Conservation (phyloP, 2,888 invertebrate genomes). For the Trileptium ribeirensis region DNA sequence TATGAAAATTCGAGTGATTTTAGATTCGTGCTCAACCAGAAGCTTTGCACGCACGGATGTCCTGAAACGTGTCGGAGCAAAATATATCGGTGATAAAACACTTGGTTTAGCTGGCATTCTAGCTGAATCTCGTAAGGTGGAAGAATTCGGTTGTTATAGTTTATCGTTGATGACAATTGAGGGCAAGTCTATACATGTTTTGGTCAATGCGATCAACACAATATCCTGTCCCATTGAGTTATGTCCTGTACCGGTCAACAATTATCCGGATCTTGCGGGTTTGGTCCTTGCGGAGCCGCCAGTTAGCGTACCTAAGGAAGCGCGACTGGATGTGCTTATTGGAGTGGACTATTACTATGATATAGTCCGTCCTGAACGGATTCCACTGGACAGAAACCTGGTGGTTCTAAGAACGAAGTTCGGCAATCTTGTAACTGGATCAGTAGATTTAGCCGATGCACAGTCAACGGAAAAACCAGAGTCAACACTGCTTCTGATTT, state of each 20-base stretch:
- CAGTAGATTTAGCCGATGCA: not conserved
- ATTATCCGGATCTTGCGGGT: not conserved
- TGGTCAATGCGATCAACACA: not conserved
- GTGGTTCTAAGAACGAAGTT: not conserved
- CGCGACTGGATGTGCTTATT: not conserved
- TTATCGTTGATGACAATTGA: too few species aligned
- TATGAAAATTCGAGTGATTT: too few species aligned
- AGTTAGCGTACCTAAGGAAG: not conserved
- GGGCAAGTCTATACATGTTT: not conserved
- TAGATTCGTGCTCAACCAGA: too few species aligned
- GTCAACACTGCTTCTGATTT: not conserved
- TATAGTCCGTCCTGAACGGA: not conserved
- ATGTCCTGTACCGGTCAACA: not conserved
- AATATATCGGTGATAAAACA: too few species aligned
- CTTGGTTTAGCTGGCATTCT: not conserved
- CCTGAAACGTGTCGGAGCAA: too few species aligned
- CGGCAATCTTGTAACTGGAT: not conserved
- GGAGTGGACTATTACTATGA: constrained; percentile 12
- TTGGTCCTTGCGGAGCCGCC: constrained; percentile 5
- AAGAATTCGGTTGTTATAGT: not conserved
- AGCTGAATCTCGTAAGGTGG: not conserved
- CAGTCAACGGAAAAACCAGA: not conserved
- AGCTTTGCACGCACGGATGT: too few species aligned
- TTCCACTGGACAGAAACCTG: not conserved
- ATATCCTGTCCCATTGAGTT: not conserved